Evolutionary conservation across 2,888 invertebrate species (phyloP).

Genomic region (Papilio demoleus): DNA sequence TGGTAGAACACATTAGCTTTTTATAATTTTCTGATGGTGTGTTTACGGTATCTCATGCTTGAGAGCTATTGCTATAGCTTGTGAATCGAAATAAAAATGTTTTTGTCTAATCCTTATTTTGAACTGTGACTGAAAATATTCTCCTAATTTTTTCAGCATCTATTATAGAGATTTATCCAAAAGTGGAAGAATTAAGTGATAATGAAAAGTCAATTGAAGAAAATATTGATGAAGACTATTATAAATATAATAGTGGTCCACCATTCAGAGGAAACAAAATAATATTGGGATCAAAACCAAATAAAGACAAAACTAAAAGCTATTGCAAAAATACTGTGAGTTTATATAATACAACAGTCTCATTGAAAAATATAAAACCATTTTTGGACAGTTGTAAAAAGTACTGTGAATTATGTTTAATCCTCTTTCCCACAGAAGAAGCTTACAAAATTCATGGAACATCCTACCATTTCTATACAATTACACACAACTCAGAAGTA

Average conservation of each 20-base stretch:
- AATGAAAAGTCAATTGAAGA: neutral
- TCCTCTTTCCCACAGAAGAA: constrained; percentile 57
- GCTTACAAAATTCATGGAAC: constrained; percentile 50
- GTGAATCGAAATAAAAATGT: no score
- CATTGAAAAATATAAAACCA: constrained; percentile 54
- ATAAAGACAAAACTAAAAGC: constrained; percentile 22
- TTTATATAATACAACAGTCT: constrained; percentile 49
- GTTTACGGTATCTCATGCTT: no score
- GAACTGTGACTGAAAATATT: constrained; percentile 14
- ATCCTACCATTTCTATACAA: constrained; percentile 43
- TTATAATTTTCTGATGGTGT: no score
- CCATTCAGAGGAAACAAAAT: constrained; percentile 53
- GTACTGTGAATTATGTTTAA: constrained; percentile 64
- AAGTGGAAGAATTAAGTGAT: constrained; percentile 6
- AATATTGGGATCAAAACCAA: constrained; percentile 61
- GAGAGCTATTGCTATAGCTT: no score
- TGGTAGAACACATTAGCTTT: no score
- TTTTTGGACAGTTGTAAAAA: constrained; percentile 57
- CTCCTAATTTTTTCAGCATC: constrained; percentile 40
- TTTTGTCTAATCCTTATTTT: no score
- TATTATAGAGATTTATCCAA: constrained; percentile 2
- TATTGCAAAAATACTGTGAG: neutral
- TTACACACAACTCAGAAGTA: constrained; percentile 14
- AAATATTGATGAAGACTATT: constrained; percentile 20
- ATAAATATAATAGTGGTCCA: neutral